Percentiles rank a stretch among this genome's conserved stretches.
Evolutionary conservation across 2,888 invertebrate species (phyloP).

Genomic region (Sussaba pulchella): DNA sequence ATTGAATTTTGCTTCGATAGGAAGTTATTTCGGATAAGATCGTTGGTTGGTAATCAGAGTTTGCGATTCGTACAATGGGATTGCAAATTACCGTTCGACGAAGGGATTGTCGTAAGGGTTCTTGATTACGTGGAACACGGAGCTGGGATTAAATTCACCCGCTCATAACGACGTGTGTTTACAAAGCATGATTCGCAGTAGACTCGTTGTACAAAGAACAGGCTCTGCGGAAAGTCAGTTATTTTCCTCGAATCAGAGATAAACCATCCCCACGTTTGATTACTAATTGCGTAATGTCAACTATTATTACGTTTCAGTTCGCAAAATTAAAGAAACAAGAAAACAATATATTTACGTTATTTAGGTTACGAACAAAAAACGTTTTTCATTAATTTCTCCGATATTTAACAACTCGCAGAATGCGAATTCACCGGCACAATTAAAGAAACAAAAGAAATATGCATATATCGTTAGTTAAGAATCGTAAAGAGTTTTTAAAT

Average conservation of each 20-base stretch:
- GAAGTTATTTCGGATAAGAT: not conserved
- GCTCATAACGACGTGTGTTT: not conserved
- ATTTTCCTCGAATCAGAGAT: conserved; percentile 22
- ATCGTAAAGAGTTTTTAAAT: too few relatives aligned
- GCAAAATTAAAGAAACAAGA: not conserved
- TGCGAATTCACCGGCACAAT: too few relatives aligned
- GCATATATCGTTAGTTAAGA: too few relatives aligned
- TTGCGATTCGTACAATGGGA: not conserved
- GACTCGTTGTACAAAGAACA: not conserved
- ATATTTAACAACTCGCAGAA: too few relatives aligned
- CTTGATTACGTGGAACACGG: conserved; percentile 2
- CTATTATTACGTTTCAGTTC: not conserved
- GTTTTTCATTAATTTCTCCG: too few relatives aligned
- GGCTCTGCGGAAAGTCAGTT: not conserved
- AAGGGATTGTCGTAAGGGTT: not conserved
- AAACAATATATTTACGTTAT: not conserved
- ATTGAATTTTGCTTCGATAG: not conserved
- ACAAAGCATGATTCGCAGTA: conserved; percentile 13
- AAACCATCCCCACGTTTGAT: conserved; percentile 29
- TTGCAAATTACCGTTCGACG: not conserved
- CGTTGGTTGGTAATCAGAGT: not conserved
- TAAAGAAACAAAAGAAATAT: too few relatives aligned
- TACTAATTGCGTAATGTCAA: not conserved
- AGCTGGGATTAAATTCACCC: not conserved
- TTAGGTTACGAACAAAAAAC: too few relatives aligned